A percentile compares a stretch with the other conserved stretches of the same genome.
phyloP scores from a whole-genome alignment of 92 coral and sea anemone species.

The Desmophyllum pertusum region DNA sequence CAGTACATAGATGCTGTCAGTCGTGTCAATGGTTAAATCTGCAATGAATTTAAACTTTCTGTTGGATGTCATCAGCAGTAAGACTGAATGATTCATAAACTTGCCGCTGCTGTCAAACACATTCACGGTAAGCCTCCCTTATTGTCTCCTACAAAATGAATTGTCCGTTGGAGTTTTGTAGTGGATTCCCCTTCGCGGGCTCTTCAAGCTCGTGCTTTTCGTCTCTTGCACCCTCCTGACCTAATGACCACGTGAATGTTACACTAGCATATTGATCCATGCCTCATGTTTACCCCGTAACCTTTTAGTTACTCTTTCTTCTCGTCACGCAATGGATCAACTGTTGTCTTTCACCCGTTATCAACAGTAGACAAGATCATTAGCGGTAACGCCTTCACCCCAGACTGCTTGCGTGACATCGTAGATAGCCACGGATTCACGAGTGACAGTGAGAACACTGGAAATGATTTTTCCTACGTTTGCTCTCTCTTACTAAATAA shows the following conservation, averaged over 20 bases:
- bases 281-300: neutral
- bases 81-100: slow-evolving; percentile 21
- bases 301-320: slow-evolving; percentile 11
- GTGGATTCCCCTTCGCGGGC: neutral
- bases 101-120: slow-evolving; percentile 43
- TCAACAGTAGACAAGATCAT: neutral
- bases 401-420: slow-evolving; percentile 26
- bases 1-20: slow-evolving; percentile 33
- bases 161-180: slow-evolving; percentile 3
- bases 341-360: neutral
- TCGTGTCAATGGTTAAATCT: slow-evolving; percentile 9
- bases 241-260: slow-evolving; percentile 12
- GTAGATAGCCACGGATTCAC: slow-evolving; percentile 38
- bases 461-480: slow-evolving; percentile 11
- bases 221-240: slow-evolving; percentile 19
- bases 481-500: slow-evolving; percentile 17
- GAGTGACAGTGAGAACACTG: slow-evolving; percentile 24
- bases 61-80: neutral
- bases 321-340: slow-evolving; percentile 8
- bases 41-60: neutral
- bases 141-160: neutral
- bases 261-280: slow-evolving; percentile 9
- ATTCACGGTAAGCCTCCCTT: slow-evolving; percentile 17
- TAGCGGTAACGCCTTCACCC: too few relatives aligned
- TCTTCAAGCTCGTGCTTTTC: slow-evolving; percentile 8